A percentile compares a stretch with the other conserved stretches of the same genome.
Evolutionary conservation across 2,797 vertebrate genomes (phyloP).

Genomic region (Fratercula arctica): DNA sequence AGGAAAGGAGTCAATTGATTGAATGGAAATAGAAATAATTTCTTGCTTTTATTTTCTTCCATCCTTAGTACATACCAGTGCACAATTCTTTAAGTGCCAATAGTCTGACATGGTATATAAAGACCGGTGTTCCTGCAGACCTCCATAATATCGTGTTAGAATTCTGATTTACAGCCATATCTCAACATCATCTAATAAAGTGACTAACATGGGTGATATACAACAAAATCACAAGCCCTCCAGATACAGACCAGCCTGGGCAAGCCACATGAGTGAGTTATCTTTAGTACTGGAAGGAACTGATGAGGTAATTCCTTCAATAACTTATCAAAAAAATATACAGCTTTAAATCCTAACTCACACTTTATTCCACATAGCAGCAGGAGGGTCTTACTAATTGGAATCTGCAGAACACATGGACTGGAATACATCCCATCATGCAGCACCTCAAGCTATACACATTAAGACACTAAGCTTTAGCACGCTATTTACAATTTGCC

Average conservation of each 20-base stretch:
- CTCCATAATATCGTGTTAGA: not conserved
- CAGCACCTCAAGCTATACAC: not conserved
- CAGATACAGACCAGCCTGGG: not conserved
- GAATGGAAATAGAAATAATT: not conserved
- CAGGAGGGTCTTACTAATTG: slow-evolving; percentile 68
- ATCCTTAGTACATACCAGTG: not conserved
- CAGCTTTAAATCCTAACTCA: slow-evolving; percentile 46
- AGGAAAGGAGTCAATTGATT: not conserved
- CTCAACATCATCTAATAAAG: slow-evolving; percentile 41
- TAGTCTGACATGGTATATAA: not conserved
- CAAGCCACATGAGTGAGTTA: slow-evolving; percentile 8
- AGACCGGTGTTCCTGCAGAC: not conserved
- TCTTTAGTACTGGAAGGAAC: slow-evolving; percentile 32
- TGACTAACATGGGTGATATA: not conserved
- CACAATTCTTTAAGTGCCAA: not conserved
- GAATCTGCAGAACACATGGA: slow-evolving; percentile 62
- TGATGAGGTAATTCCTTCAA: slow-evolving; percentile 55
- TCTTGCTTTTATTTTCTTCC: not conserved
- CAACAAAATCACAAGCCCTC: slow-evolving; percentile 5
- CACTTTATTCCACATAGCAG: slow-evolving; percentile 50
- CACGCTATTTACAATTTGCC: slow-evolving; percentile 15
- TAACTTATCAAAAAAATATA: not conserved
- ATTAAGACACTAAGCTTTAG: not conserved
- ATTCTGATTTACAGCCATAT: not conserved
- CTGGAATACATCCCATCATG: slow-evolving; percentile 30